Base-by-base conservation (phyloP, 2,888 invertebrate species). In the Thecocarcelia acutangulata region DNA sequence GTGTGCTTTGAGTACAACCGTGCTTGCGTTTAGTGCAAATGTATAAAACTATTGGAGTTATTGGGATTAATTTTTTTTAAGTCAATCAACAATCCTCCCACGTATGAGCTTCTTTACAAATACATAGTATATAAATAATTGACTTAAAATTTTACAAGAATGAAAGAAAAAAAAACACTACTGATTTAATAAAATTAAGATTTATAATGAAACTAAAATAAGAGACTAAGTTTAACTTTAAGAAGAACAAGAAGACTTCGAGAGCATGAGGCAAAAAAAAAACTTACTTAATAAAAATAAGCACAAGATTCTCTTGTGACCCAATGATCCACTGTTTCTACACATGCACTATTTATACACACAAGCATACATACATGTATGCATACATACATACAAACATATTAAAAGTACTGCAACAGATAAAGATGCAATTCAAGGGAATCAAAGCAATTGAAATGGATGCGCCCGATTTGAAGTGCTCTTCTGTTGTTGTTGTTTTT, bases 301-400 rank as follows among this genome's bases (percentile, higher is more conserved):
- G 73, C 70, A 54, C 68, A 69, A 77, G 66, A 73, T 74, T 74
- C 69, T 74, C 81, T 82, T 82, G 70, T 82, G 82, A 82, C 82
- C 82, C 82, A 82, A 82, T 82, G 82, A 82, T 82, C 82, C 78
- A 82, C 78, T 82, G 77, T 77, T 76, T 50, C 48, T 72, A 56
- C 52, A 61, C 61, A 73, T 63, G 42, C 69, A 70, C 17, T 58
- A 66, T 68, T 59, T 59, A 46, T n/a, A 48, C 15, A 50, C 15
- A 15, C 33, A 42, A 58, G 12, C 8, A 54, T 19, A 37, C 52
- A 46, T 4, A 37, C 46, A 15, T 19, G 46, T 28, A 21, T 13
- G 21, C n/a, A 61, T 21, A 15, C 28, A 8, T 19, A 48, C 9
- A 17, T 19, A 6, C 37, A 24, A 5, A 12, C 8, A 44, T 19